Base-by-base conservation (phyloP, 2,888 invertebrate species). In the Thereva unica region DNA sequence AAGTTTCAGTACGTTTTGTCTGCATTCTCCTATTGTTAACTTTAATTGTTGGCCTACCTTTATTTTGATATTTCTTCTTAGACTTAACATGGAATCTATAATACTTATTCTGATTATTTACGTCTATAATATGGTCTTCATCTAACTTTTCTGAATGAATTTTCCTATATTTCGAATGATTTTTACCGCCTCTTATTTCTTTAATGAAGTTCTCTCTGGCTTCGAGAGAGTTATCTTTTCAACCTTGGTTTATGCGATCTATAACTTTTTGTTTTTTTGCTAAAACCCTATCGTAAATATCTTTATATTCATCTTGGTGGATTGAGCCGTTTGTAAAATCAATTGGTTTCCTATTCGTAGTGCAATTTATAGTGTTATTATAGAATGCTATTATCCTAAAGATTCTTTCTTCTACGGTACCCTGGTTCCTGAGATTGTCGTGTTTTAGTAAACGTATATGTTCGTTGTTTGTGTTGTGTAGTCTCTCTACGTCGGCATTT, bases 341-440 rank as follows among this genome's bases (percentile, higher is more conserved):
- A 4, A 59, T 45, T 2, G 53, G 59, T 44, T 59, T 59, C 44
- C 40, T 52, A 44, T 40, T 47, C 2, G 40, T 45, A n/a, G 59
- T 61, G 12, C 56, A 67, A 44, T 71, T 71, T 4, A 69, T 71
- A 6, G 71, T 70, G 8, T 70, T 71, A 23, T 73, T 72, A 12
- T 71, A 72, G 45, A 70, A 70, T 12, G 57, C 63, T 65, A 72
- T 69, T 10, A 70, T 71, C 55, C 64, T 68, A 5, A 53, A 35
- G 5, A 72, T 69, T 64, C 72, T 72, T 6, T 72, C 68, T 59
- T 72, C 71, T 4, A 68, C 66, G 7, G 71, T 67, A 1, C 63
- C 72, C n/a, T n/a, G n/a, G n/a, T n/a, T n/a, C n/a, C n/a, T n/a
- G n/a, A n/a, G n/a, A n/a, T n/a, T n/a, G n/a, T n/a, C n/a, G n/a